A percentile compares a stretch with the other conserved stretches of the same genome.
phyloP scores from a whole-genome alignment of 2,113 vertebrate species.

The Cricetomys ansorgei region DNA sequence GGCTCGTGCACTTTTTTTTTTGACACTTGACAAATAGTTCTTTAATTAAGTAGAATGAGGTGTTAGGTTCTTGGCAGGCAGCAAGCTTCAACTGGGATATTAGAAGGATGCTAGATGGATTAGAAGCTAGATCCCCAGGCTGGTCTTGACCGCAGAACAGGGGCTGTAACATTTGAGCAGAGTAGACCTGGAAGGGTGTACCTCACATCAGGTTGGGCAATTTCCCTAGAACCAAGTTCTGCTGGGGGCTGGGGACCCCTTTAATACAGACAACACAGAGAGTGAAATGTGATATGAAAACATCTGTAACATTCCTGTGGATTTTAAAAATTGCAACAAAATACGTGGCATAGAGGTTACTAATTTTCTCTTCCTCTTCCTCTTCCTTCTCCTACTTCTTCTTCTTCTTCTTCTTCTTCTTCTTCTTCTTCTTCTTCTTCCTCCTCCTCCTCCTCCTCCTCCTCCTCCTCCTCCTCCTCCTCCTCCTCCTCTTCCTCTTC shows the following conservation, averaged over 20 bases:
- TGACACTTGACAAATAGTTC: background rate
- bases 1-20: background rate
- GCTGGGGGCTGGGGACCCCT: background rate
- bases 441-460: background rate
- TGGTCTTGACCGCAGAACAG: background rate
- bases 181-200: background rate
- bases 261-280: background rate
- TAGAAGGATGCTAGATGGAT: background rate
- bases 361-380: background rate
- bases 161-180: no score
- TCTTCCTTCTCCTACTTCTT: background rate
- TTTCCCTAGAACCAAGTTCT: background rate
- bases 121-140: background rate
- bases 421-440: background rate
- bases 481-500: background rate
- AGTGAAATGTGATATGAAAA: background rate
- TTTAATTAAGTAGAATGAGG: background rate
- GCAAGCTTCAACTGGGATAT: background rate
- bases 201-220: background rate
- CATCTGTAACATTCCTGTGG: background rate
- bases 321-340: constrained; percentile 20
- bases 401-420: background rate
- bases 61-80: background rate
- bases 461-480: background rate
- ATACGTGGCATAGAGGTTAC: background rate